A percentile compares a stretch with the other conserved stretches of the same genome.
phyloP scores from a whole-genome alignment of 2,797 vertebrate genomes.

The Dipus sagitta region DNA sequence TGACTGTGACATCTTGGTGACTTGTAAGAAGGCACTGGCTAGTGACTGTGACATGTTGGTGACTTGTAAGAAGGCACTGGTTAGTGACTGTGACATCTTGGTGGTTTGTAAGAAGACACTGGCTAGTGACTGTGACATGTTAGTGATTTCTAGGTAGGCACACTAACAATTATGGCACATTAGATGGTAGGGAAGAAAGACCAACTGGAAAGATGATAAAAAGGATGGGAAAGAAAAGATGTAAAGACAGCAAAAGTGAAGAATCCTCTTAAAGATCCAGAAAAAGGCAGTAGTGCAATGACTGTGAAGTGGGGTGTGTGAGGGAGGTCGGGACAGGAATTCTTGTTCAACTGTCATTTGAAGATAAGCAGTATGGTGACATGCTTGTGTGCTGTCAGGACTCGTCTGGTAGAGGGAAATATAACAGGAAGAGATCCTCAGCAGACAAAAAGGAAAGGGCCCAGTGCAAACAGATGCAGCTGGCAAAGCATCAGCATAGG shows the following conservation, averaged over 20 bases:
- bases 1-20: too few species aligned
- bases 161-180: not conserved
- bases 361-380: not conserved
- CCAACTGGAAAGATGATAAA: not conserved
- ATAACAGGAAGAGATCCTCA: conserved; percentile 3
- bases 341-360: conserved; percentile 32
- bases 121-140: too few species aligned
- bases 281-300: not conserved
- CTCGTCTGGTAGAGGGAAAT: not conserved
- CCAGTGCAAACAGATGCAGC: not conserved
- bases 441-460: conserved; percentile 15
- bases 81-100: too few species aligned
- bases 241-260: not conserved
- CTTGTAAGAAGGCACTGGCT: too few species aligned
- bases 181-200: conserved; percentile 4
- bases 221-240: conserved; percentile 14
- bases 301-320: not conserved
- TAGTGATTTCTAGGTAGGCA: too few species aligned
- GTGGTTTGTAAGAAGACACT: too few species aligned
- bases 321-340: not conserved
- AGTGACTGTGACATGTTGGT: too few species aligned
- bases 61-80: too few species aligned
- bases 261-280: not conserved
- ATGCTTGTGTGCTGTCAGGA: conserved; percentile 17
- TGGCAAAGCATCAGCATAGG: not conserved